Conservation (phyloP, 2,113 vertebrate genomes). For the Tenebrosternarchus preto region DNA sequence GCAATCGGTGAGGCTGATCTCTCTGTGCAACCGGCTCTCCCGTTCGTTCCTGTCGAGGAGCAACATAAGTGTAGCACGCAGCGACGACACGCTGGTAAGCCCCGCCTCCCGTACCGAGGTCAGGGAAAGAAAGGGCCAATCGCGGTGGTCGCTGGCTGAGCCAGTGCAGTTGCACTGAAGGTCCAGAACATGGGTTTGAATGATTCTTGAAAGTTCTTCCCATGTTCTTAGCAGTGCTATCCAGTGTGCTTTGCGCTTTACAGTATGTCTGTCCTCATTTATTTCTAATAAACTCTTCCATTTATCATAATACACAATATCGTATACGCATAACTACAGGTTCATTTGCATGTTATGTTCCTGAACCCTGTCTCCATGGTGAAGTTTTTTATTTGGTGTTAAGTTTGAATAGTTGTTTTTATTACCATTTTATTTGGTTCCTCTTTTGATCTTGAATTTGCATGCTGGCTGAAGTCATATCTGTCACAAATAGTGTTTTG, state of each 20-base stretch:
- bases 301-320: too few species aligned
- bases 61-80: slow-evolving; percentile 95
- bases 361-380: not conserved
- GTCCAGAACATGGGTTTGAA: too few species aligned
- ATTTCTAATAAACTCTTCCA: too few species aligned
- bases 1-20: slow-evolving; percentile 99
- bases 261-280: too few species aligned
- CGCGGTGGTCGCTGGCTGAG: too few species aligned
- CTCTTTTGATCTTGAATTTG: not conserved
- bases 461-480: too few species aligned
- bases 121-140: too few species aligned
- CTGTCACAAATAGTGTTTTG: too few species aligned
- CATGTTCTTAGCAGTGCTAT: too few species aligned
- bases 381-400: slow-evolving; percentile 2
- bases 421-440: not conserved
- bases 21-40: slow-evolving; percentile 97
- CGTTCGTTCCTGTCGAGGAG: slow-evolving; percentile 97
- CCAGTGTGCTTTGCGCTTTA: too few species aligned
- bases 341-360: not conserved
- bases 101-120: not conserved
- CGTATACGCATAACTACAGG: too few species aligned
- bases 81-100: slow-evolving; percentile 96
- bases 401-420: not conserved
- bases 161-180: not conserved
- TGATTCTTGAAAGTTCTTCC: too few species aligned